These are phyloP conservation scores for Chrysolina americana DNA, from an alignment of 2,888 invertebrate species.

Conservation along the genomic window DNA sequence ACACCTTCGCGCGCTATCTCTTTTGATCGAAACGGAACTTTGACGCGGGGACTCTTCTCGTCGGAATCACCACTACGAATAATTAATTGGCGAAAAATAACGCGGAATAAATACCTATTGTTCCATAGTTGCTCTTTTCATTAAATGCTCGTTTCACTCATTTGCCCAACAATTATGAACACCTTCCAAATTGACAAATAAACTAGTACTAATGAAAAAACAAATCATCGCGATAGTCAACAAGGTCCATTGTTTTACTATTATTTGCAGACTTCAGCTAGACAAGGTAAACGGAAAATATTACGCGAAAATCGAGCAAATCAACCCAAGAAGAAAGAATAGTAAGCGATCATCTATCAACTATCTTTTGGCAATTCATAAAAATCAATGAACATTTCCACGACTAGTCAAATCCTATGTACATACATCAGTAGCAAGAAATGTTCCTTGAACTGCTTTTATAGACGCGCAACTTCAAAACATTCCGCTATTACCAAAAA, in stretches of 20 bases:
- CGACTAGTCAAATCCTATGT: no score
- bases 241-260: slow-evolving; percentile 25
- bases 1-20: slow-evolving; percentile 15
- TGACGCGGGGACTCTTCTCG: background rate
- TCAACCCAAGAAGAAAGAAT: background rate
- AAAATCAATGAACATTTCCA: no score
- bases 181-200: slow-evolving; percentile 21
- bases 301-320: background rate
- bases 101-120: slow-evolving; percentile 29
- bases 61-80: background rate
- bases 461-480: no score
- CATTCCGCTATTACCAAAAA: no score
- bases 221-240: slow-evolving; percentile 24
- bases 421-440: no score
- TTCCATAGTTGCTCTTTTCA: slow-evolving; percentile 26
- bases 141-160: background rate
- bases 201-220: slow-evolving; percentile 22
- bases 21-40: background rate
- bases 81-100: slow-evolving; percentile 19
- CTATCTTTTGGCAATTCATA: no score
- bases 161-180: slow-evolving; percentile 24
- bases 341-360: no score
- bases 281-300: background rate
- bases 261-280: background rate
- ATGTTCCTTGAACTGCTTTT: no score